Evolutionary conservation across 2,797 vertebrate genomes (phyloP).

Genomic region (Pogonophryne albipinna): DNA sequence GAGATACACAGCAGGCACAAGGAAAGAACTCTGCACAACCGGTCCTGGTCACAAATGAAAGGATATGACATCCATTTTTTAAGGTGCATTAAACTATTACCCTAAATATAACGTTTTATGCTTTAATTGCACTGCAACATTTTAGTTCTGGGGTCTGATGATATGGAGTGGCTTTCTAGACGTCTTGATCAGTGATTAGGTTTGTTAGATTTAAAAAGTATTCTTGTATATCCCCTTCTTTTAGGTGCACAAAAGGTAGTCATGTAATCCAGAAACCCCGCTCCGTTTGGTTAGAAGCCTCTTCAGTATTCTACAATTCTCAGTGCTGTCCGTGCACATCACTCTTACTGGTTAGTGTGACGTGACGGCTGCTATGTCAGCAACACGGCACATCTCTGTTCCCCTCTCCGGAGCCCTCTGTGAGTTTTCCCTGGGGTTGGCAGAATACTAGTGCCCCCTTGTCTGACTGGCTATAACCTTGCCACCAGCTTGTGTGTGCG

Average conservation of each 20-base stretch:
- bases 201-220: constrained; percentile 4
- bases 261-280: constrained; percentile 45
- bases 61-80: neutral
- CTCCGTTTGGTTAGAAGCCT: constrained; percentile 57
- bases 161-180: neutral
- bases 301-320: constrained; percentile 72
- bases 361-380: constrained; percentile 86
- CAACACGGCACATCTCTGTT: constrained; percentile 80
- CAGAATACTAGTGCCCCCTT: constrained; percentile 84
- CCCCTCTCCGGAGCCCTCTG: constrained; percentile 77
- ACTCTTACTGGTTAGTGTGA: constrained; percentile 82
- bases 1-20: neutral
- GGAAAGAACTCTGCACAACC: neutral
- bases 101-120: neutral
- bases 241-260: constrained; percentile 30
- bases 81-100: neutral
- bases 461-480: constrained; percentile 87
- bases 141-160: constrained; percentile 2
- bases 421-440: constrained; percentile 84
- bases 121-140: neutral
- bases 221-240: constrained; percentile 27
- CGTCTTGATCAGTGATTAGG: neutral
- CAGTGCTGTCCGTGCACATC: constrained; percentile 81
- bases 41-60: neutral
- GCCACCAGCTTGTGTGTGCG: constrained; percentile 82